Percentiles rank a stretch among this genome's conserved stretches.
Evolutionary conservation across 2,888 invertebrate species (phyloP).

Genomic region (Amblyjoppa proteus): DNA sequence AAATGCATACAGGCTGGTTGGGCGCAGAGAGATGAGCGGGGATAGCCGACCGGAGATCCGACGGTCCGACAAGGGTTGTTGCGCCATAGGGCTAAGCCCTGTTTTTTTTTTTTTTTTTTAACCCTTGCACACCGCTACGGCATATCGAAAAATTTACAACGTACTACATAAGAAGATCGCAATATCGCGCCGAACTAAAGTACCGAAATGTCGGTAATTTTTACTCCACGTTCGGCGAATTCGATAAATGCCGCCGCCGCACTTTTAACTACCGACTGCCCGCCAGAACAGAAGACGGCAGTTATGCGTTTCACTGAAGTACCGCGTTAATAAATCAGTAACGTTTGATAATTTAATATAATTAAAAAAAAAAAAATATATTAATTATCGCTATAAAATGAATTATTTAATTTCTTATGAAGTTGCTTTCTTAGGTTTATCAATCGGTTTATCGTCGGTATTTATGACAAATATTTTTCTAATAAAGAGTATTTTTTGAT

Average conservation of each 20-base stretch:
- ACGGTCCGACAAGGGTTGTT: slow-evolving; percentile 76
- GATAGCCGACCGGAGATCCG: slow-evolving; percentile 79
- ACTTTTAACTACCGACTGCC: too few species aligned
- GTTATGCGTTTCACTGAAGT: too few species aligned
- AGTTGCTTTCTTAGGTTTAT: too few species aligned
- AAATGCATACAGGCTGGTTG: slow-evolving; percentile 79
- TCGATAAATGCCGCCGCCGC: background rate
- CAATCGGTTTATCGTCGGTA: too few species aligned
- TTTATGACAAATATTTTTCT: too few species aligned
- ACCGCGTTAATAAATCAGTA: too few species aligned
- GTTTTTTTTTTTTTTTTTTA: slow-evolving; percentile 39
- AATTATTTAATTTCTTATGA: too few species aligned
- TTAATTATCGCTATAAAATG: too few species aligned
- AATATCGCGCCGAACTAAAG: background rate
- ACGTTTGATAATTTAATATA: too few species aligned
- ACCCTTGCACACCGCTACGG: slow-evolving; percentile 9
- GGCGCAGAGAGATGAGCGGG: slow-evolving; percentile 76
- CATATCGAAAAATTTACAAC: slow-evolving; percentile 11
- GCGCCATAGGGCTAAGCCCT: slow-evolving; percentile 54
- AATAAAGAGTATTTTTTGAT: too few species aligned
- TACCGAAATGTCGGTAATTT: slow-evolving; percentile 37
- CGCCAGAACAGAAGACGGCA: too few species aligned
- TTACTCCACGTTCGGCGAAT: background rate
- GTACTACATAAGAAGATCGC: slow-evolving; percentile 30
- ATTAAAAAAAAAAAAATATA: too few species aligned